Conservation (phyloP, 92 coral and sea anemone species). For the Epizoanthus rinbou region DNA sequence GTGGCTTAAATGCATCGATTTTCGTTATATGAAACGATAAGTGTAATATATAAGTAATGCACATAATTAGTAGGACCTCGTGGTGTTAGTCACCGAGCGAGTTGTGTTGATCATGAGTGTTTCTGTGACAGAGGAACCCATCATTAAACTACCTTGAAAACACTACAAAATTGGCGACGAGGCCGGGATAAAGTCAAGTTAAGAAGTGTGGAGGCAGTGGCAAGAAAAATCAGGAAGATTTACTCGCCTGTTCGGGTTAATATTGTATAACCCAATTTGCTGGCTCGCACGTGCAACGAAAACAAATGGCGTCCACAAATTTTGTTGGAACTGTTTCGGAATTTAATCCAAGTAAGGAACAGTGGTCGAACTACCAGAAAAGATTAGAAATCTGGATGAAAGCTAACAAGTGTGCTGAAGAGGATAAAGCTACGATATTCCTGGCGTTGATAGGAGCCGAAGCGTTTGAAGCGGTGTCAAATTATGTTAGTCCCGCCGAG, state of each 20-base stretch:
- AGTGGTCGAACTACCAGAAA: constrained; percentile 40
- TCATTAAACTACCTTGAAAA: constrained; percentile 1
- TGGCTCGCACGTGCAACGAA: constrained; percentile 14
- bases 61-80: constrained; percentile 12
- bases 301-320: constrained; percentile 39
- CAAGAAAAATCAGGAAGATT: constrained; percentile 2
- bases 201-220: constrained; percentile 5
- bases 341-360: constrained; percentile 38
- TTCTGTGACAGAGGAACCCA: background rate
- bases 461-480: constrained; percentile 30
- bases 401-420: constrained; percentile 29
- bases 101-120: background rate
- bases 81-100: constrained; percentile 17
- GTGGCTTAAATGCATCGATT: too few species aligned
- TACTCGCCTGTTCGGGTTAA: background rate
- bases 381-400: constrained; percentile 33
- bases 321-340: constrained; percentile 35
- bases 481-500: constrained; percentile 26
- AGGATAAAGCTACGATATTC: constrained; percentile 25
- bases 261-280: background rate
- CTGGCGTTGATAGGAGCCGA: constrained; percentile 28
- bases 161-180: constrained; percentile 6
- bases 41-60: background rate
- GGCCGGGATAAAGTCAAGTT: background rate
- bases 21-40: too few species aligned